A percentile compares a stretch with the other conserved stretches of the same genome.
phyloP scores from a whole-genome alignment of 2,797 vertebrate species.

The Florisuga fusca region DNA sequence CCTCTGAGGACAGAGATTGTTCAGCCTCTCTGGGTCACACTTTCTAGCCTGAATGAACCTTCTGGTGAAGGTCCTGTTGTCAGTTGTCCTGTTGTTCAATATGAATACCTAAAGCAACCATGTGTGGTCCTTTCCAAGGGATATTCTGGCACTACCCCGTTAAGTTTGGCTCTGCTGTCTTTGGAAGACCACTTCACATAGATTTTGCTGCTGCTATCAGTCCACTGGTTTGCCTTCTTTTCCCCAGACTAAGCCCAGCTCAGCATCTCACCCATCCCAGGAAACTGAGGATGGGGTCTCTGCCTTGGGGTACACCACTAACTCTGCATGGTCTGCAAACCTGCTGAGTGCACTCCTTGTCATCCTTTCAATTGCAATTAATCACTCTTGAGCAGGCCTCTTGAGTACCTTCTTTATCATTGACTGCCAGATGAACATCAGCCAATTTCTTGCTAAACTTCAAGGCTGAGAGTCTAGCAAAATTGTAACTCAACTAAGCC shows the following conservation, averaged over 20 bases:
- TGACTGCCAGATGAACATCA: neutral
- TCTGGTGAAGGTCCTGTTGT: neutral
- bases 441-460: neutral
- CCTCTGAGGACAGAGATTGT: neutral
- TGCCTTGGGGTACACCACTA: neutral
- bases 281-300: fast-evolving
- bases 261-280: neutral
- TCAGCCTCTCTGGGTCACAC: neutral
- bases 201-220: neutral
- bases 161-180: neutral
- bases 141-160: neutral
- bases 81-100: neutral
- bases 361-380: neutral
- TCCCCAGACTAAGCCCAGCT: neutral
- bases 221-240: neutral
- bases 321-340: neutral
- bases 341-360: neutral
- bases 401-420: neutral
- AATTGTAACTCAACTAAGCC: neutral
- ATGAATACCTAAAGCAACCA: neutral
- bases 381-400: neutral
- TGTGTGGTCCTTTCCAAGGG: neutral
- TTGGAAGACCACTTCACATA: neutral
- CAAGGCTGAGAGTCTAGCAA: neutral
- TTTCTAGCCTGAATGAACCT: neutral